A percentile compares a stretch with the other conserved stretches of the same genome.
Evolutionary conservation across 2,888 invertebrate genomes (phyloP).

Genomic region (Ceratothoa steindachneri): DNA sequence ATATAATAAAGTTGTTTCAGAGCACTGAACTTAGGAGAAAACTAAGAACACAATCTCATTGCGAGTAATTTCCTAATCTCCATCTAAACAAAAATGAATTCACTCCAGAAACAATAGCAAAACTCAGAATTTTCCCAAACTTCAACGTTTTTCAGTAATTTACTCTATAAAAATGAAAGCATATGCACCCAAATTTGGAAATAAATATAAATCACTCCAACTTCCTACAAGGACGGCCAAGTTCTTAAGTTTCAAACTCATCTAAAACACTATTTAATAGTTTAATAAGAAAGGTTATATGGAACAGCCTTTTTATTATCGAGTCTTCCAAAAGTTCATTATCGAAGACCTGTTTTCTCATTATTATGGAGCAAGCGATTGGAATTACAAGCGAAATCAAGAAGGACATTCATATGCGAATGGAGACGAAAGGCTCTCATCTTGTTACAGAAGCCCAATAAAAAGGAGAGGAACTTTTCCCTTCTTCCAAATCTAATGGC

Average conservation of each 20-base stretch:
- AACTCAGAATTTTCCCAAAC: too few species aligned
- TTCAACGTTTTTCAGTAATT: too few species aligned
- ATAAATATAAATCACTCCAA: background rate
- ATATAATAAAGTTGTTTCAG: too few species aligned
- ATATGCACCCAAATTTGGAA: background rate
- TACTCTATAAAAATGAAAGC: too few species aligned
- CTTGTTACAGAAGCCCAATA: slow-evolving; percentile 6
- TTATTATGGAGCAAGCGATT: slow-evolving; percentile 8
- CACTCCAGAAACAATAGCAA: too few species aligned
- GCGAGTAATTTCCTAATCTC: too few species aligned
- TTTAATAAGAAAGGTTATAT: background rate
- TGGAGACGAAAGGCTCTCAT: slow-evolving; percentile 13
- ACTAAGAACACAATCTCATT: too few species aligned
- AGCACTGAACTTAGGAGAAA: too few species aligned
- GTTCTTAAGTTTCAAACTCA: background rate
- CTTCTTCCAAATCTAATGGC: slow-evolving; percentile 1
- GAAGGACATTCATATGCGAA: slow-evolving; percentile 6
- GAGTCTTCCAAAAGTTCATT: slow-evolving; percentile 1
- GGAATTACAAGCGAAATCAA: slow-evolving; percentile 7
- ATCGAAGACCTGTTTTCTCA: slow-evolving; percentile 8
- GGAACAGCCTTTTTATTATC: background rate
- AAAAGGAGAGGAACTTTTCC: slow-evolving; percentile 1
- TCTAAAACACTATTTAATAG: background rate
- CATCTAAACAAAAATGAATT: too few species aligned
- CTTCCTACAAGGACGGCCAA: background rate